Conservation (phyloP, 2,113 vertebrate genomes). For the Heliornis fulica region DNA sequence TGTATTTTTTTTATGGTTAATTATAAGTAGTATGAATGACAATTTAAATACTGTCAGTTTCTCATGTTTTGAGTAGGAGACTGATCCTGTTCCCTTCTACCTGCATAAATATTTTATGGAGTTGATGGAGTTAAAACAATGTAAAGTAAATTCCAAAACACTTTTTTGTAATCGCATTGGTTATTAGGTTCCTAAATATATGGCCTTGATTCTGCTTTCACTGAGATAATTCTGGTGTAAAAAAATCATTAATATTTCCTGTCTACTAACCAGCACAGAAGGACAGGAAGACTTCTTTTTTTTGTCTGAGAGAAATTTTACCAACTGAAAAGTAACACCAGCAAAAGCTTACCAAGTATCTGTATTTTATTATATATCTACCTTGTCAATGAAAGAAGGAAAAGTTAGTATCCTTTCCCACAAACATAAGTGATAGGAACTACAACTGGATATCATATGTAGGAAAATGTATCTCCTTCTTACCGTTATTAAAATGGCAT, state of each 20-base stretch:
- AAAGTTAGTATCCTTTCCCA: not conserved
- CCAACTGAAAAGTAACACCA: not conserved
- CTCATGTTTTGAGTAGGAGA: not conserved
- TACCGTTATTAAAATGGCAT: not conserved
- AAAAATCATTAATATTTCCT: not conserved
- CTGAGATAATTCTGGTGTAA: not conserved
- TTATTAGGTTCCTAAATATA: not conserved
- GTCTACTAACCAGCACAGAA: not conserved
- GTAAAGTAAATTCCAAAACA: not conserved
- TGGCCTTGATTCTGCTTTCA: not conserved
- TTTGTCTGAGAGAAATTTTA: not conserved
- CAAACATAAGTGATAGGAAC: not conserved
- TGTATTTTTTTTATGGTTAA: not conserved
- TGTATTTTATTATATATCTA: not conserved
- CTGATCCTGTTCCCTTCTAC: not conserved
- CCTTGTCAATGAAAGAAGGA: not conserved
- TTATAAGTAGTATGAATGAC: not conserved
- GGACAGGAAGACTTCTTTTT: fast-evolving
- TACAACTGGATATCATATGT: not conserved
- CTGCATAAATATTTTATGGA: not conserved
- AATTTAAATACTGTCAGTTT: not conserved
- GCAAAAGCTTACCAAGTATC: not conserved
- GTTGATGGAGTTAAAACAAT: not conserved
- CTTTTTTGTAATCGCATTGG: not conserved
- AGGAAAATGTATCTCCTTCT: not conserved